phyloP scores from a whole-genome alignment of 2,888 invertebrate genomes.

The Mythimna ferrago region DNA sequence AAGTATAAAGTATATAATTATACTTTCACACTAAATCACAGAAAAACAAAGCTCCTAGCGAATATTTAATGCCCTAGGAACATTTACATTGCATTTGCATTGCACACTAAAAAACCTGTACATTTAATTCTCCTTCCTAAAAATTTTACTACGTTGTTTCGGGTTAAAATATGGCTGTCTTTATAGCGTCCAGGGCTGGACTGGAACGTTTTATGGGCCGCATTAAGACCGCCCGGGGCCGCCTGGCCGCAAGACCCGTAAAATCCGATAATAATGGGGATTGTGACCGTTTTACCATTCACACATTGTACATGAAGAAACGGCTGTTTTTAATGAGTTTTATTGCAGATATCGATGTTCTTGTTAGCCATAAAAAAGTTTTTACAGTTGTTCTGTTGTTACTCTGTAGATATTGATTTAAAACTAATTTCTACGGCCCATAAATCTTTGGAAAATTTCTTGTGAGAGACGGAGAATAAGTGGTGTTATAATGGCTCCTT shows the following conservation, averaged over 20 bases:
- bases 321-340: constrained; percentile 37
- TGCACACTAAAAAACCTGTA: background rate
- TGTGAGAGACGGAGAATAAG: too few species aligned
- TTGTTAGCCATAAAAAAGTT: constrained; percentile 6
- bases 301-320: constrained; percentile 46
- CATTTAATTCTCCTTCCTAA: constrained; percentile 39
- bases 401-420: background rate
- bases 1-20: too few species aligned
- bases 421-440: background rate
- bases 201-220: constrained; percentile 55
- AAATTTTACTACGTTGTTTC: constrained; percentile 42
- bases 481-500: background rate
- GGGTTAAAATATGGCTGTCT: constrained; percentile 37
- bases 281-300: constrained; percentile 48
- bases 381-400: background rate
- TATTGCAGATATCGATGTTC: constrained; percentile 27
- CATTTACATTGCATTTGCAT: constrained; percentile 25
- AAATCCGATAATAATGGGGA: constrained; percentile 66
- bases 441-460: background rate
- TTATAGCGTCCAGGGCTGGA: constrained; percentile 49
- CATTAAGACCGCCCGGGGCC: constrained; percentile 56
- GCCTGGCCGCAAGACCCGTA: constrained; percentile 63
- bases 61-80: background rate
- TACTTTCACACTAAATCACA: constrained; percentile 1
- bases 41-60: background rate